Conservation (phyloP, 2,797 vertebrate species). For the Mareca penelope region DNA sequence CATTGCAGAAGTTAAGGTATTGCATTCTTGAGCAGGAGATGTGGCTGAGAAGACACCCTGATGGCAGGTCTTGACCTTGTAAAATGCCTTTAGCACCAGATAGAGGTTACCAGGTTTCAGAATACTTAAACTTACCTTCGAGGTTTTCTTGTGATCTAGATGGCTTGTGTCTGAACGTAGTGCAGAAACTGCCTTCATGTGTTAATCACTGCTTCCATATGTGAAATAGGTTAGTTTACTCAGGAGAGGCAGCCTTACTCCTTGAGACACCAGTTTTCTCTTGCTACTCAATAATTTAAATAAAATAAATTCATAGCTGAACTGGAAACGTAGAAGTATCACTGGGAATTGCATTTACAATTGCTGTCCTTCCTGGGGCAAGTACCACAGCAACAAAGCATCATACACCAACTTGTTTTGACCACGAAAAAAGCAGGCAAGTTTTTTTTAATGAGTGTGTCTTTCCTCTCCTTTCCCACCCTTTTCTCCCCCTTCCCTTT, state of each 20-base stretch:
- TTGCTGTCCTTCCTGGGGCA: background rate
- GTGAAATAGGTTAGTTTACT: background rate
- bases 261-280: background rate
- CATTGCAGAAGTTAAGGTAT: background rate
- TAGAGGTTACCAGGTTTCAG: background rate
- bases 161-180: background rate
- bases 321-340: background rate
- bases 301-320: background rate
- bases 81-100: background rate
- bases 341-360: background rate
- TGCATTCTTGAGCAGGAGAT: background rate
- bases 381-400: background rate
- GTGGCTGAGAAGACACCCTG: background rate
- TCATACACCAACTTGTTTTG: background rate
- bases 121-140: background rate
- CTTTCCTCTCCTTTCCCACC: background rate
- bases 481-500: background rate
- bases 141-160: background rate
- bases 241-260: background rate
- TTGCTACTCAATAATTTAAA: background rate
- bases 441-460: background rate
- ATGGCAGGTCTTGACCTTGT: background rate
- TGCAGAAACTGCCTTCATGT: background rate
- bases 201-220: background rate
- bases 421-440: background rate